These are phyloP conservation scores for Sprattus sprattus DNA, from an alignment of 2,113 vertebrate genomes.

Conservation along the genomic window DNA sequence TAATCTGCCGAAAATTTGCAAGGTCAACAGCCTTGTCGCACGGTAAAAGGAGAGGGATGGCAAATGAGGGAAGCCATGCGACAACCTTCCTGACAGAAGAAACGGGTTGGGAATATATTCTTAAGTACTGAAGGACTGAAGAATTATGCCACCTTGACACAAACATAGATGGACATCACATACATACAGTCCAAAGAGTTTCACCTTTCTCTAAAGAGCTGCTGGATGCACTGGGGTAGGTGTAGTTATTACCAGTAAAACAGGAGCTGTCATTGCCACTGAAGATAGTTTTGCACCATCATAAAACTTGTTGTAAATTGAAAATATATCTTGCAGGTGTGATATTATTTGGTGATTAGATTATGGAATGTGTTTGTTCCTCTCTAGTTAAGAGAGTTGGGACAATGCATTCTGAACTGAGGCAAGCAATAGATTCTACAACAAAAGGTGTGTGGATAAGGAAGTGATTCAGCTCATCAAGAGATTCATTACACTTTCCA, in stretches of 20 bases:
- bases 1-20: conserved; percentile 49
- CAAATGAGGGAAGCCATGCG: neutral
- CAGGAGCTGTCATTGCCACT: neutral
- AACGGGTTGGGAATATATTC: neutral
- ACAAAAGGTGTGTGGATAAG: neutral
- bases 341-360: neutral
- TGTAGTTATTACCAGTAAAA: neutral
- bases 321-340: neutral
- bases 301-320: neutral
- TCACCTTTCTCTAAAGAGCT: neutral
- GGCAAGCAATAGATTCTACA: neutral
- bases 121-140: neutral
- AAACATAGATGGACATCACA: neutral
- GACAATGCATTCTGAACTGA: neutral
- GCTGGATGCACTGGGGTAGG: neutral
- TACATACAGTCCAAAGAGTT: neutral
- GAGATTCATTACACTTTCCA: neutral
- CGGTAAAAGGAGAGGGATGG: neutral
- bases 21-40: conserved; percentile 42
- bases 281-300: neutral
- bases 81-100: neutral
- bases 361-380: neutral
- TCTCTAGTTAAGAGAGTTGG: neutral
- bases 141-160: neutral
- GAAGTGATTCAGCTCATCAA: neutral